phyloP scores from a whole-genome alignment of 1,140 invertebrate species.

The Halyomorpha halys region DNA sequence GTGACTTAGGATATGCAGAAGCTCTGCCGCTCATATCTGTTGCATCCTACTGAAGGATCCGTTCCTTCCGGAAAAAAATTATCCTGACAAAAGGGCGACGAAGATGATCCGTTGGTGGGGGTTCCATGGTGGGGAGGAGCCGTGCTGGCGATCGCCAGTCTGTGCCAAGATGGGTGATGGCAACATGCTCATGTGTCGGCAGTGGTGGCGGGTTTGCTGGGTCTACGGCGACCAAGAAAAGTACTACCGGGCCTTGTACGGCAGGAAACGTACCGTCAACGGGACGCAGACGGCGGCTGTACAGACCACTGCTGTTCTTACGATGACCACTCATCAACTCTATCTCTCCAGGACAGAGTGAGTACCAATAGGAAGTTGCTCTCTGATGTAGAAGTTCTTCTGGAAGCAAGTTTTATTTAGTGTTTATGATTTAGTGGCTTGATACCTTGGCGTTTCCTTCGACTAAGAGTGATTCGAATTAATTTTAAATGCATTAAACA shows the following conservation, averaged over 20 bases:
- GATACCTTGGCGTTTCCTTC: no score
- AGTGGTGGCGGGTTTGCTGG: constrained; percentile 81
- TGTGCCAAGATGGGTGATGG: constrained; percentile 32
- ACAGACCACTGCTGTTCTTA: constrained; percentile 1
- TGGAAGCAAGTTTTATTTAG: no score
- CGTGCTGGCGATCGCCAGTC: not conserved
- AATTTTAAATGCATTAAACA: no score
- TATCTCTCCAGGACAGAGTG: constrained; percentile 1
- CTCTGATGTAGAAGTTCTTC: no score
- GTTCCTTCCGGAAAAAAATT: no score
- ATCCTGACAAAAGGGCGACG: no score
- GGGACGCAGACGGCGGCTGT: not conserved
- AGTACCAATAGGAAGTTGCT: not conserved
- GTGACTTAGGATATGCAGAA: no score
- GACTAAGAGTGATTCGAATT: no score
- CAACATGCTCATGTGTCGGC: constrained; percentile 67
- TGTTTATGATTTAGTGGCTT: no score
- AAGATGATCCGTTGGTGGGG: no score
- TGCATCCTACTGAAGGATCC: no score
- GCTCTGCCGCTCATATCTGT: no score
- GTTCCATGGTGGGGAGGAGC: not conserved
- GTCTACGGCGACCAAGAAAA: constrained; percentile 75
- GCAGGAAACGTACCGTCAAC: constrained; percentile 43
- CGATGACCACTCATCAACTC: constrained; percentile 12
- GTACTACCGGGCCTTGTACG: constrained; percentile 68